These are phyloP conservation scores for Tinamus guttatus DNA, from an alignment of 2,113 vertebrate genomes.

Conservation along the genomic window DNA sequence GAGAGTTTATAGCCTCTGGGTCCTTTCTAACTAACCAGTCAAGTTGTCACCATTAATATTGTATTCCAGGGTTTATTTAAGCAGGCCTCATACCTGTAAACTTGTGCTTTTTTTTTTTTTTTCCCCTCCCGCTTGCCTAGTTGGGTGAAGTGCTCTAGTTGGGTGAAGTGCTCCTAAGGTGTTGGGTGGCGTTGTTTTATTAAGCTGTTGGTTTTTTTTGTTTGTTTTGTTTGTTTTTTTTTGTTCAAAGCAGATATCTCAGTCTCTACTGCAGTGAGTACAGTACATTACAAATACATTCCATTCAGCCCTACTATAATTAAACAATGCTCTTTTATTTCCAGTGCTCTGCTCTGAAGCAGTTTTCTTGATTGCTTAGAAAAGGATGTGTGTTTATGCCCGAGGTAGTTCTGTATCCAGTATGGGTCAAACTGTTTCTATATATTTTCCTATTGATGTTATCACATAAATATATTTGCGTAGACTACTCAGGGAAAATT, in stretches of 20 bases:
- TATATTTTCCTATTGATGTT: background rate
- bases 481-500: background rate
- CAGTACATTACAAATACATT: background rate
- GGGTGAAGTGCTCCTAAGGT: background rate
- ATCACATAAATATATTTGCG: too few relatives aligned
- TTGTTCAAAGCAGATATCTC: slow-evolving; percentile 15
- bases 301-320: background rate
- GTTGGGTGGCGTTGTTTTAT: background rate
- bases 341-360: background rate
- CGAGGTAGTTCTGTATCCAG: background rate
- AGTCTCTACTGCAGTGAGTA: slow-evolving; percentile 73
- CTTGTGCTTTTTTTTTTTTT: background rate
- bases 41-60: background rate
- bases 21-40: background rate
- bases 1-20: background rate
- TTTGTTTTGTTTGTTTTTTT: too few relatives aligned
- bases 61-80: background rate
- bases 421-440: background rate
- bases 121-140: background rate
- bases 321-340: background rate
- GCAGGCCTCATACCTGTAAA: background rate
- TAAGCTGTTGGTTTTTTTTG: too few relatives aligned
- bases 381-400: background rate
- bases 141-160: too few relatives aligned
- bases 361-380: slow-evolving; percentile 27